Evolutionary conservation across 2,888 invertebrate genomes (phyloP).

Genomic region (Caenorhabditis doughertyi): DNA sequence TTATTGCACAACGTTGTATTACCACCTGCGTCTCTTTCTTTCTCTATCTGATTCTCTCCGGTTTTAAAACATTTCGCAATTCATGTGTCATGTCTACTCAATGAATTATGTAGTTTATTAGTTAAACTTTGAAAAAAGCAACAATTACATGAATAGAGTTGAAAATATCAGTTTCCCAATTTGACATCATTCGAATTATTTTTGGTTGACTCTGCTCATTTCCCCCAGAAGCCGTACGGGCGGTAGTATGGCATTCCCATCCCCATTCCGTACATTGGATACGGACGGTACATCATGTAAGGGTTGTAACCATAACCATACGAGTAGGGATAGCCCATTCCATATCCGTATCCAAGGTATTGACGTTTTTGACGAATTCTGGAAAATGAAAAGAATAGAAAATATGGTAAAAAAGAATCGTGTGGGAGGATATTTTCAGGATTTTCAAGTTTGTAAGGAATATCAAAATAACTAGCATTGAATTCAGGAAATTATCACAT

Average conservation of each 20-base stretch:
- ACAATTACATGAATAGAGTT: not conserved
- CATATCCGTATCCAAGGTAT: conserved; percentile 55
- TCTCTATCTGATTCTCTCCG: conserved; percentile 21
- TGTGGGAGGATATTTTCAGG: not conserved
- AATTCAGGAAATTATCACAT: no score
- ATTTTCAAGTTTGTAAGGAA: no score
- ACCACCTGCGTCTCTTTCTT: not conserved
- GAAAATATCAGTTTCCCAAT: not conserved
- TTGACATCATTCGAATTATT: conserved; percentile 12
- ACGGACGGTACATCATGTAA: conserved; percentile 60
- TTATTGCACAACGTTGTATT: conserved; percentile 51
- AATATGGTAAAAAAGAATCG: not conserved
- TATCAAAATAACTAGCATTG: no score
- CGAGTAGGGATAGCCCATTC: conserved; percentile 51
- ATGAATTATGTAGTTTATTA: conserved; percentile 15
- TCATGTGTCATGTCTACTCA: not conserved
- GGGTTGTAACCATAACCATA: conserved; percentile 61
- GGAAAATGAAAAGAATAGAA: conserved; percentile 3
- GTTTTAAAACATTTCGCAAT: conserved; percentile 3
- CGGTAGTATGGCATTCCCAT: conserved; percentile 49
- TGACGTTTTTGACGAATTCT: conserved; percentile 61
- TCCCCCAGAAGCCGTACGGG: conserved; percentile 53
- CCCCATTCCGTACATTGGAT: conserved; percentile 48
- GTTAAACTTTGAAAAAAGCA: not conserved
- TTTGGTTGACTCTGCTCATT: not conserved